Evolutionary conservation across 2,888 invertebrate genomes (phyloP).

Genomic region (Sesia apiformis): DNA sequence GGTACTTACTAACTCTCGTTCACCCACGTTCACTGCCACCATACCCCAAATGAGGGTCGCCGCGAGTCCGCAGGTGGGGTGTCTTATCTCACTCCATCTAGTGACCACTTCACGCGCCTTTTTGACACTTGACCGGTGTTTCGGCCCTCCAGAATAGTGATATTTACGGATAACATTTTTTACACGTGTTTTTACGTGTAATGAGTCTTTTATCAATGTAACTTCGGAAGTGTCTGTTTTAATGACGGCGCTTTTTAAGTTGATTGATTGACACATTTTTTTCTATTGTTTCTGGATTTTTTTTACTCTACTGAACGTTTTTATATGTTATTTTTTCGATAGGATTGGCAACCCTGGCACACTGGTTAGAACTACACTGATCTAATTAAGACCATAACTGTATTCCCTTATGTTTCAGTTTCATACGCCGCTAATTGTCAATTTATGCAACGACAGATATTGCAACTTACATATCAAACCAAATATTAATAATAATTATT

Average conservation of each 20-base stretch:
- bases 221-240: constrained; percentile 19
- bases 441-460: too few species aligned
- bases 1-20: too few species aligned
- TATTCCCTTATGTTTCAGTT: too few species aligned
- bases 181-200: constrained; percentile 53
- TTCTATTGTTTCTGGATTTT: constrained; percentile 24
- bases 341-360: too few species aligned
- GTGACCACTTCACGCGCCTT: constrained; percentile 55
- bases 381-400: too few species aligned
- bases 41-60: constrained; percentile 3
- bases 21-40: not conserved
- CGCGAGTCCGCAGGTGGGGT: constrained; percentile 42
- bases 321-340: too few species aligned
- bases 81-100: constrained; percentile 49
- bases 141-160: constrained; percentile 29
- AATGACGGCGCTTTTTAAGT: constrained; percentile 22
- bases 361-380: too few species aligned
- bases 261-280: constrained; percentile 18
- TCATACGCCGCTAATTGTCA: too few species aligned
- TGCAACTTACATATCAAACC: too few species aligned
- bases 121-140: constrained; percentile 50
- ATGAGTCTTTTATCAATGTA: constrained; percentile 33
- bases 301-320: constrained; percentile 17
- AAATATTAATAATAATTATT: too few species aligned
- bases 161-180: constrained; percentile 29